Conservation (phyloP, 2,113 vertebrate species). For the Podarcis cretensis region DNA sequence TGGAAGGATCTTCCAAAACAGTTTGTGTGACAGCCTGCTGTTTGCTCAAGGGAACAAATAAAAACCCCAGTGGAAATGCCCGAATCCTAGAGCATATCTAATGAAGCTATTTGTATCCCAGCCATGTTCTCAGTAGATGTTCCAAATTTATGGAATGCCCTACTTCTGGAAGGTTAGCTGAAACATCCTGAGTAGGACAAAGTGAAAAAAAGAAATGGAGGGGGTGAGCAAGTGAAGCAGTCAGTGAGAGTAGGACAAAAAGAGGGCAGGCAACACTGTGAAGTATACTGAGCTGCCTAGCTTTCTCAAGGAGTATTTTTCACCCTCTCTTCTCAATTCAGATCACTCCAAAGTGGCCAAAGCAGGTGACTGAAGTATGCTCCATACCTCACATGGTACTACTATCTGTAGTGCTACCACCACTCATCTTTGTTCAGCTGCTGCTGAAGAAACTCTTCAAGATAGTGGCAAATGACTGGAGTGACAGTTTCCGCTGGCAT, state of each 20-base stretch:
- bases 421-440: not conserved
- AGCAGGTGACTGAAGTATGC: not conserved
- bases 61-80: not conserved
- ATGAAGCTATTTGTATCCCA: not conserved
- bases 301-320: not conserved
- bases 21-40: not conserved
- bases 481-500: not conserved
- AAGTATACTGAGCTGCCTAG: not conserved
- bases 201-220: not conserved
- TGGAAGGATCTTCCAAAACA: not conserved
- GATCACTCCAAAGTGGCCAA: not conserved
- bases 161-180: not conserved
- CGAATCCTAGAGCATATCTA: too few relatives aligned
- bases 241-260: not conserved
- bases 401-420: not conserved
- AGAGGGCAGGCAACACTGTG: not conserved
- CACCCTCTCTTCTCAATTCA: not conserved
- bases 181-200: not conserved
- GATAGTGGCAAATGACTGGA: not conserved
- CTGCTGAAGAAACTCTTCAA: not conserved
- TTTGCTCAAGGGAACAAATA: not conserved
- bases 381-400: not conserved
- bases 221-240: not conserved
- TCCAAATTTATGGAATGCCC: not conserved
- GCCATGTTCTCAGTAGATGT: not conserved